Percentiles rank a stretch among this genome's conserved stretches.
Conservation (phyloP, 2,888 invertebrate genomes). For the Campoplex nolae region DNA sequence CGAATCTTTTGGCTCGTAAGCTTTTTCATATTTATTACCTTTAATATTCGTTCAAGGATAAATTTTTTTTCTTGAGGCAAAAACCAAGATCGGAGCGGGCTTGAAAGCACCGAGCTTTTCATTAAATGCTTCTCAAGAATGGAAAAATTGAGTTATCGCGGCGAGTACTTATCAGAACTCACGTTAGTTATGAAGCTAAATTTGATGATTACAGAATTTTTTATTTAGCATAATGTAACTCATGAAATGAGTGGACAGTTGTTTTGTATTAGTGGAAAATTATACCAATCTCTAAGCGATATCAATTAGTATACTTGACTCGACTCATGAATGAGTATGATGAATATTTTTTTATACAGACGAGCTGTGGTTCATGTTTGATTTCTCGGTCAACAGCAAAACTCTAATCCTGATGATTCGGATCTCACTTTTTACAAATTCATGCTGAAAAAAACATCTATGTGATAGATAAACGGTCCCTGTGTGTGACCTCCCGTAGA, state of each 20-base stretch:
- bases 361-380: not conserved
- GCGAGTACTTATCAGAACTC: not conserved
- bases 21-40: not conserved
- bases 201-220: not conserved
- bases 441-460: too few relatives aligned
- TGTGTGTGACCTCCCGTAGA: not conserved
- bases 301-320: not conserved
- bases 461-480: too few relatives aligned
- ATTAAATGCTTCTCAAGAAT: not conserved
- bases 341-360: not conserved
- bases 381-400: too few relatives aligned
- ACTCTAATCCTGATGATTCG: too few relatives aligned
- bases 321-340: not conserved
- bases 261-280: not conserved
- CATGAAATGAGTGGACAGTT: not conserved
- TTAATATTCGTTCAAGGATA: not conserved
- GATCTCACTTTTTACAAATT: too few relatives aligned
- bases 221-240: not conserved
- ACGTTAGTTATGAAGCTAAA: not conserved
- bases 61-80: not conserved
- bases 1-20: not conserved
- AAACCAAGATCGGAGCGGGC: not conserved
- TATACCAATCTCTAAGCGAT: not conserved
- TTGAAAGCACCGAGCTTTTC: not conserved
- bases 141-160: not conserved